These are phyloP conservation scores for Diarsia rubi DNA, from an alignment of 2,888 invertebrate genomes.

Conservation along the genomic window DNA sequence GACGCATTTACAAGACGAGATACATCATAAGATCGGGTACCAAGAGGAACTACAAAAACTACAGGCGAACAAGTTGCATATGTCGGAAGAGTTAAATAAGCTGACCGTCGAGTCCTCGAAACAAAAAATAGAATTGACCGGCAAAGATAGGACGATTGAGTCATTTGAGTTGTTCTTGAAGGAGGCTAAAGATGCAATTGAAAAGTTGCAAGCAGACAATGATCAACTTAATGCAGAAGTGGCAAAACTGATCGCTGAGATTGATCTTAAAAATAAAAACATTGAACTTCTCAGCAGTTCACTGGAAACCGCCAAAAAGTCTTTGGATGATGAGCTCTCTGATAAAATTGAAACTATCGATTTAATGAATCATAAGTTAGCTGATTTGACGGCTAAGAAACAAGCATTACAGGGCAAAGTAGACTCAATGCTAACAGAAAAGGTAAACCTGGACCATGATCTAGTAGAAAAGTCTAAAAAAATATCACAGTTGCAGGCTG, in stretches of 20 bases:
- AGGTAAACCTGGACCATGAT: conserved; percentile 64
- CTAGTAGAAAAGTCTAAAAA: conserved; percentile 65
- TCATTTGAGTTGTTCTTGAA: conserved; percentile 69
- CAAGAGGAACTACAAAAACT: conserved; percentile 74
- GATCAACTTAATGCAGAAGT: conserved; percentile 67
- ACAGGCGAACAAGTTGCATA: conserved; percentile 62
- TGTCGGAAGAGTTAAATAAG: conserved; percentile 68
- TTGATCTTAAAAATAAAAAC: conserved; percentile 64
- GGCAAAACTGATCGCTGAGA: conserved; percentile 59
- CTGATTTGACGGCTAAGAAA: conserved; percentile 60
- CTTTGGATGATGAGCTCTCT: conserved; percentile 63
- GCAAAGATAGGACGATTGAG: conserved; percentile 72
- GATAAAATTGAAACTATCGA: conserved; percentile 65
- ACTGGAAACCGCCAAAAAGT: conserved; percentile 59
- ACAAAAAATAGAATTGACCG: conserved; percentile 64
- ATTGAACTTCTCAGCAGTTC: conserved; percentile 64
- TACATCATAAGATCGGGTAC: conserved; percentile 75
- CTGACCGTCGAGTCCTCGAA: conserved; percentile 64
- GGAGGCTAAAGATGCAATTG: conserved; percentile 66
- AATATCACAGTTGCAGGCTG: conserved; percentile 64
- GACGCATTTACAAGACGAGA: conserved; percentile 79
- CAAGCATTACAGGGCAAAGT: conserved; percentile 63
- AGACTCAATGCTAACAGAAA: conserved; percentile 65
- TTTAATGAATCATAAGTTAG: conserved; percentile 60
- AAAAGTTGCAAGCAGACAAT: conserved; percentile 63